These are phyloP conservation scores for Tigriopus californicus DNA, from an alignment of 2,888 invertebrate species.

Conservation along the genomic window DNA sequence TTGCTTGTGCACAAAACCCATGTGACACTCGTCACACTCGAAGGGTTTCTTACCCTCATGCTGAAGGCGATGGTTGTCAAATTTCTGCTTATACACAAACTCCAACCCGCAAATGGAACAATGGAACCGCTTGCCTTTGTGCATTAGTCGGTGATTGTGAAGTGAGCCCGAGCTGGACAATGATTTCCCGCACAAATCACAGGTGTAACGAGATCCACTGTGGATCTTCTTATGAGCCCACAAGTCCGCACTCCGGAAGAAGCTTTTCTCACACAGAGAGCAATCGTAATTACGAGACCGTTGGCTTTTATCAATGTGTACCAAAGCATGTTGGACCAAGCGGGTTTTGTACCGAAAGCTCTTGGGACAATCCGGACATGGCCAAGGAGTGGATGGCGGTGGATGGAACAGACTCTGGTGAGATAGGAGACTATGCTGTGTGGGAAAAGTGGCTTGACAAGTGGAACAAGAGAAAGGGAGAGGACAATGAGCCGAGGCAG, in stretches of 20 bases:
- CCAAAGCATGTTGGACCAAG: too few species aligned
- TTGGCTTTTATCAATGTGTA: too few species aligned
- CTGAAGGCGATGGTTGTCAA: neutral
- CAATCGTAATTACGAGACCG: too few species aligned
- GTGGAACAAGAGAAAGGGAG: too few species aligned
- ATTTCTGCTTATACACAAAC: neutral
- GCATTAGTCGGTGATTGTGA: neutral
- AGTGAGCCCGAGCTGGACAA: neutral
- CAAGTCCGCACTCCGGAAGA: neutral
- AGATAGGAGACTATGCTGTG: too few species aligned
- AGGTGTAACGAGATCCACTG: neutral
- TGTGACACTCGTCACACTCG: neutral
- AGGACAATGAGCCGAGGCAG: too few species aligned
- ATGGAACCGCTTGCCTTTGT: neutral
- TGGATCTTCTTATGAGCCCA: neutral
- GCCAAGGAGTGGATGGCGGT: too few species aligned
- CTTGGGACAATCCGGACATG: too few species aligned
- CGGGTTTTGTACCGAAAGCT: too few species aligned
- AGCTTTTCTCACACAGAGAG: too few species aligned
- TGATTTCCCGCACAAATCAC: neutral
- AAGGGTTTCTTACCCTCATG: neutral
- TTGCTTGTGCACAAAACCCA: conserved; percentile 2
- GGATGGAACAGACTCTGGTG: too few species aligned
- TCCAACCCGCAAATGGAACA: neutral
- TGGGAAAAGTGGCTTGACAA: too few species aligned